Evolutionary conservation across 2,888 invertebrate species (phyloP), one percentile per base, ranked within the genome.

Genomic region (Desoria tigrina): DNA sequence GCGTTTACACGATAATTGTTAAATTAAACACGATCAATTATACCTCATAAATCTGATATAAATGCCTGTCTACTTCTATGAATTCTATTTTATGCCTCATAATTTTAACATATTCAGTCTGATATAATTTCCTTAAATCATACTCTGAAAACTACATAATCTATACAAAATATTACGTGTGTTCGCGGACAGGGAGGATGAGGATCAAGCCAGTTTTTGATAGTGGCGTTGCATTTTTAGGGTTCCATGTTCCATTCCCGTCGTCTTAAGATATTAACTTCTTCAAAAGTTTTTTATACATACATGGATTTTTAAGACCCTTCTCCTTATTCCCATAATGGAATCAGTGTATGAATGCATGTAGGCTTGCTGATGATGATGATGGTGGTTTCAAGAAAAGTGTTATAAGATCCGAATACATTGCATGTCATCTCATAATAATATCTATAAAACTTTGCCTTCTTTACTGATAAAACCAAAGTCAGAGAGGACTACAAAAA

Each of bases 201-300:
- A 55, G 55, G 32, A 55, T 55, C 32, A 57, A 57, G 37, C 56
- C 37, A 57, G 56, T 57, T 57, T 45, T 57, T 57, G 56, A 57
- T 57, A 42, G 16, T 42, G 42, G 42, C 42, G 56, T 57, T 57
- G 42, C 56, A 57, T 57, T 42, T 57, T 57, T 57, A 45, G 21
- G 45, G 45, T 16, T 45, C 45, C 16, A n/a, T n/a, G n/a, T n/a
- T n/a, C n/a, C n/a, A n/a, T 11, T 45, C 45, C 16, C 45, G 21
- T 32, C 32, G 45, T 45, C 45, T 45, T 45, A 45, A 45, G 45
- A 45, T 45, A 45, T 16, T 45, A 18, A 18, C 21, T 45, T 45
- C 45, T 45, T 45, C 6, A 45, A 45, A n/a, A n/a, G n/a, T n/a
- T n/a, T n/a, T n/a, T n/a, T n/a, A n/a, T n/a, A n/a, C n/a, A n/a